A percentile compares a stretch with the other conserved stretches of the same genome.
Evolutionary conservation across 2,113 vertebrate species (phyloP).

Genomic region (Fregata magnificens): DNA sequence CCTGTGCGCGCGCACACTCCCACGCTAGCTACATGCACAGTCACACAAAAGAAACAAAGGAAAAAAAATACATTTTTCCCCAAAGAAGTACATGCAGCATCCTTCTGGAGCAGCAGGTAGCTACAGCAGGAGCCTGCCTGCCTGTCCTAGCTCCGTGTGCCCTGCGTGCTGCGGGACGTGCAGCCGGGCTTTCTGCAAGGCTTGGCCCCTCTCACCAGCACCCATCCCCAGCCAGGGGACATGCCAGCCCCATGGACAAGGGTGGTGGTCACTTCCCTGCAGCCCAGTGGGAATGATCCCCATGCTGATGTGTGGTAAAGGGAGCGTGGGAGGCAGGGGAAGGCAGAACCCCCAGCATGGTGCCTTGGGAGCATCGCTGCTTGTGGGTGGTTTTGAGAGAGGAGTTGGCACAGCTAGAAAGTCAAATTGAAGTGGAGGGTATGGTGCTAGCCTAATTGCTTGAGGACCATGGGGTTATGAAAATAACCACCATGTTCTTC

Average conservation of each 20-base stretch:
- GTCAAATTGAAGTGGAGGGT: conserved; percentile 13
- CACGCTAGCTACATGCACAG: conserved; percentile 62
- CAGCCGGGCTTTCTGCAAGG: conserved; percentile 2
- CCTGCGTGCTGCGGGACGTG: background rate
- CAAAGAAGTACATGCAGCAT: conserved; percentile 61
- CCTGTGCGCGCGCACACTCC: background rate
- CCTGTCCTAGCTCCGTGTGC: conserved; percentile 61
- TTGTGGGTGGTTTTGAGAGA: conserved; percentile 70
- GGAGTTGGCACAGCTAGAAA: conserved; percentile 86
- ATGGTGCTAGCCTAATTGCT: conserved; percentile 39
- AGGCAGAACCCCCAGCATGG: conserved; percentile 58
- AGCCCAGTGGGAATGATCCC: conserved; percentile 25
- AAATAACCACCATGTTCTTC: conserved; percentile 79
- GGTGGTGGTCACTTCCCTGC: conserved; percentile 46
- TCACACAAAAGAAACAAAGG: conserved; percentile 57
- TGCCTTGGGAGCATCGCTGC: conserved; percentile 71
- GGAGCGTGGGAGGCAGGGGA: background rate
- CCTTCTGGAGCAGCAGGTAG: conserved; percentile 67
- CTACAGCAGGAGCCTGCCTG: conserved; percentile 89
- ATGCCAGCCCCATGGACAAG: conserved; percentile 55
- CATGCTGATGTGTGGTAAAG: conserved; percentile 23
- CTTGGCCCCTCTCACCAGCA: background rate
- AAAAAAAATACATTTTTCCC: conserved; percentile 40
- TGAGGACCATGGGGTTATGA: conserved; percentile 72
- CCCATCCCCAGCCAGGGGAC: background rate